These are phyloP conservation scores for Agrochola macilenta DNA, from an alignment of 2,888 invertebrate species.

Conservation along the genomic window DNA sequence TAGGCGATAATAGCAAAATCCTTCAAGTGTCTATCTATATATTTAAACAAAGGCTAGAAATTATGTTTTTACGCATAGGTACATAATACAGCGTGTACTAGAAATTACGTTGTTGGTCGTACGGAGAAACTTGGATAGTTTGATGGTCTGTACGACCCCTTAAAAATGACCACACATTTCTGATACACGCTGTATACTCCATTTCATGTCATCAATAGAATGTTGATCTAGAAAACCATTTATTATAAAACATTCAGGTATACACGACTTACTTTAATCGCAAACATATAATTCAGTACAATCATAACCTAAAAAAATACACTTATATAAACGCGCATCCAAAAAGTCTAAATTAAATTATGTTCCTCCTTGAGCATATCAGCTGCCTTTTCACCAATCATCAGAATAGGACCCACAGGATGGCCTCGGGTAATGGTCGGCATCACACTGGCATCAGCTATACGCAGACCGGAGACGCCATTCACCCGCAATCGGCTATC, in stretches of 20 bases:
- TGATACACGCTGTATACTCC: neutral
- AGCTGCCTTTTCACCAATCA: constrained; percentile 73
- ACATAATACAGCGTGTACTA: neutral
- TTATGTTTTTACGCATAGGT: neutral
- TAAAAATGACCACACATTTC: neutral
- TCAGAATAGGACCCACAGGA: constrained; percentile 65
- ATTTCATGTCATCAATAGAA: neutral
- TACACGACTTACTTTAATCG: neutral
- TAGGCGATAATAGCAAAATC: no score
- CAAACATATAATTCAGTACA: constrained; percentile 2
- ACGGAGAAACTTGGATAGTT: neutral
- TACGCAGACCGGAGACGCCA: constrained; percentile 63
- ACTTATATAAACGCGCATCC: neutral
- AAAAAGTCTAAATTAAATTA: constrained; percentile 39
- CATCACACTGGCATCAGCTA: constrained; percentile 70
- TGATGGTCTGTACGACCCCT: neutral
- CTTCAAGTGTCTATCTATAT: neutral
- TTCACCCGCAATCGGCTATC: constrained; percentile 65
- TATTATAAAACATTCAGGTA: neutral
- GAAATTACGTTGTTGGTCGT: neutral
- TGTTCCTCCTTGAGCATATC: constrained; percentile 69
- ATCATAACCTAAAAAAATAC: neutral
- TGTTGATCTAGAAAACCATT: neutral
- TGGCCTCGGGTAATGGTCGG: constrained; percentile 63
- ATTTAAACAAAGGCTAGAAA: neutral